Percentiles rank a stretch among this genome's conserved stretches.
phyloP scores from a whole-genome alignment of 2,888 invertebrate species.

The Volucella bombylans region DNA sequence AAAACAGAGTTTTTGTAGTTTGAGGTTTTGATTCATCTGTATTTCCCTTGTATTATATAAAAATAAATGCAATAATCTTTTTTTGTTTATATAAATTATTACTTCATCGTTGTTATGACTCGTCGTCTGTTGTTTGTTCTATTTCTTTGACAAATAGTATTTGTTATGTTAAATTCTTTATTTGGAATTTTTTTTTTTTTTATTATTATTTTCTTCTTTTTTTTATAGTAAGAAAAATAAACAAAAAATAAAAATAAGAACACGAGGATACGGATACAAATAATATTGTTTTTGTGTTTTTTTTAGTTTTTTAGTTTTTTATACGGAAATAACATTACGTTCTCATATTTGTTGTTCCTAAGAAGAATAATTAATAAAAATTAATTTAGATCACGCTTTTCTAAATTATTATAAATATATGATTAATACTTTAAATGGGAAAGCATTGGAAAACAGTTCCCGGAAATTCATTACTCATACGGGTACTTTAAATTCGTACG shows the following conservation, averaged over 20 bases:
- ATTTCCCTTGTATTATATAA: constrained; percentile 59
- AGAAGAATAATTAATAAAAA: constrained; percentile 3
- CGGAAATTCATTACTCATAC: neutral
- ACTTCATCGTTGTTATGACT: constrained; percentile 33
- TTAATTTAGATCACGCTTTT: constrained; percentile 33
- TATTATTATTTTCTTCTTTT: neutral
- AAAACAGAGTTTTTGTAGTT: neutral
- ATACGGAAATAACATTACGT: neutral
- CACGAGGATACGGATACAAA: constrained; percentile 10
- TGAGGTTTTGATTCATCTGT: constrained; percentile 43
- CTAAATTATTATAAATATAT: constrained; percentile 33
- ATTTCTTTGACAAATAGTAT: constrained; percentile 35
- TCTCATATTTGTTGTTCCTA: constrained; percentile 8
- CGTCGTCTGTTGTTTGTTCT: constrained; percentile 26
- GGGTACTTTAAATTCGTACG: neutral
- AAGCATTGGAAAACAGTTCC: neutral
- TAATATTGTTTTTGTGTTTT: neutral
- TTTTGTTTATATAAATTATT: constrained; percentile 42
- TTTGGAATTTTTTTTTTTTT: neutral
- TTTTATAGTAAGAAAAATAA: neutral
- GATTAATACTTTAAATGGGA: constrained; percentile 22
- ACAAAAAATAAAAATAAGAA: neutral
- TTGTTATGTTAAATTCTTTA: constrained; percentile 26
- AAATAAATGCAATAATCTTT: constrained; percentile 64
- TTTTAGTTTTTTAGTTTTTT: neutral